These are phyloP conservation scores for Gambusia holbrooki DNA, from an alignment of 2,113 vertebrate genomes.

Conservation along the genomic window DNA sequence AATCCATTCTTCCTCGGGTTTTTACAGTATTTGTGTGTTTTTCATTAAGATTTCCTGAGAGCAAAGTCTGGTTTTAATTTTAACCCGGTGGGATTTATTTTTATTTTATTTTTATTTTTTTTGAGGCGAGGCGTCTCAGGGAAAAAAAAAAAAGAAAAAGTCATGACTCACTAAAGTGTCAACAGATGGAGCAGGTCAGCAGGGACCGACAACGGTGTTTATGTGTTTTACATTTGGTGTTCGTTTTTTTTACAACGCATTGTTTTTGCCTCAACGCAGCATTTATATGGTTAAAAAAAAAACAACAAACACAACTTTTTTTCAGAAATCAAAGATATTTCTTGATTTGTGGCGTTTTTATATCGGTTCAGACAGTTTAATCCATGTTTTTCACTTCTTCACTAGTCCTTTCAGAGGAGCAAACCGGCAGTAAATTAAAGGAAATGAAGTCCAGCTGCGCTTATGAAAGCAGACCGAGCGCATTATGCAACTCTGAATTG, in stretches of 20 bases:
- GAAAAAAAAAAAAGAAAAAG: neutral
- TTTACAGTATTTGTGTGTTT: neutral
- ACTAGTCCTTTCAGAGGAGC: neutral
- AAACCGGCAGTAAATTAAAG: neutral
- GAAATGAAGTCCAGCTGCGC: slow-evolving; percentile 24
- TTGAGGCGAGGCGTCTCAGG: neutral
- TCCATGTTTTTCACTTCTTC: neutral
- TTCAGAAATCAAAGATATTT: neutral
- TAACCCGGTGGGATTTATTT: neutral
- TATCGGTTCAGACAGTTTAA: neutral
- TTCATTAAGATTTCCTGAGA: neutral
- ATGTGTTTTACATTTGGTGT: neutral
- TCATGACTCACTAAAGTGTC: slow-evolving; percentile 14
- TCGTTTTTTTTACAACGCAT: neutral
- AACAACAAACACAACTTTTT: neutral
- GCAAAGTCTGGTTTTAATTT: slow-evolving; percentile 31
- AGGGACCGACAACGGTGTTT: neutral
- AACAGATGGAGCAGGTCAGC: slow-evolving; percentile 6
- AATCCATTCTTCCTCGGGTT: neutral
- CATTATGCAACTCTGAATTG: slow-evolving; percentile 17
- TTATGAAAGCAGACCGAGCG: neutral
- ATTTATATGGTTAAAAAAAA: slow-evolving; percentile 1
- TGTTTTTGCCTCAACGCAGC: slow-evolving; percentile 20
- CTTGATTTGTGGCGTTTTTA: neutral
- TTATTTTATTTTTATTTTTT: neutral